Conservation (phyloP, 2,797 vertebrate genomes). For the Pseudocheirus occidentalis region DNA sequence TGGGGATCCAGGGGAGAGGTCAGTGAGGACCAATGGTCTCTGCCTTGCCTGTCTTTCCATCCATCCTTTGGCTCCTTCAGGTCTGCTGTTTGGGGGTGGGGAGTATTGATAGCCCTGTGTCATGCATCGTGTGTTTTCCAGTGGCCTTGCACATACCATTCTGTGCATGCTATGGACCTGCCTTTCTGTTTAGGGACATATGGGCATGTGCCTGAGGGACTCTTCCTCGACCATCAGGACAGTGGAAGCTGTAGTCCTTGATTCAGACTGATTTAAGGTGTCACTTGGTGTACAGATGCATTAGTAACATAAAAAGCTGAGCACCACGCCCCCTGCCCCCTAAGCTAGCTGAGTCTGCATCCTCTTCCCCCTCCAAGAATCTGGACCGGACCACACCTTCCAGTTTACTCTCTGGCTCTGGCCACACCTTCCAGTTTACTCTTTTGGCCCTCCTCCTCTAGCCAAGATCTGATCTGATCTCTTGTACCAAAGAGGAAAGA, state of each 20-base stretch:
- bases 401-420: background rate
- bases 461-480: slow-evolving; percentile 44
- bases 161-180: background rate
- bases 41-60: background rate
- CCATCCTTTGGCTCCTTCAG: background rate
- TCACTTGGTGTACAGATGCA: background rate
- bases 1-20: background rate
- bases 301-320: too few relatives aligned
- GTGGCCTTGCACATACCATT: background rate
- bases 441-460: background rate
- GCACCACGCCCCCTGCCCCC: too few relatives aligned
- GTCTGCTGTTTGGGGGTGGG: background rate
- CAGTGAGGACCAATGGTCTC: too few relatives aligned
- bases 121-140: background rate
- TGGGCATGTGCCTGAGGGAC: too few relatives aligned
- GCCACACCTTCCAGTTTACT: background rate
- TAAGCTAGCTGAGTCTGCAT: too few relatives aligned
- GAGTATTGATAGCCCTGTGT: background rate
- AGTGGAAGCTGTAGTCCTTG: background rate
- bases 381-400: background rate
- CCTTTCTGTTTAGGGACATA: too few relatives aligned
- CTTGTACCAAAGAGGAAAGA: slow-evolving; percentile 66
- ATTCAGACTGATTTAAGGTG: background rate
- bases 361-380: too few relatives aligned
- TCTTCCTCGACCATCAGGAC: background rate